Conservation (phyloP, 2,888 invertebrate species). For the Tigriopus californicus region DNA sequence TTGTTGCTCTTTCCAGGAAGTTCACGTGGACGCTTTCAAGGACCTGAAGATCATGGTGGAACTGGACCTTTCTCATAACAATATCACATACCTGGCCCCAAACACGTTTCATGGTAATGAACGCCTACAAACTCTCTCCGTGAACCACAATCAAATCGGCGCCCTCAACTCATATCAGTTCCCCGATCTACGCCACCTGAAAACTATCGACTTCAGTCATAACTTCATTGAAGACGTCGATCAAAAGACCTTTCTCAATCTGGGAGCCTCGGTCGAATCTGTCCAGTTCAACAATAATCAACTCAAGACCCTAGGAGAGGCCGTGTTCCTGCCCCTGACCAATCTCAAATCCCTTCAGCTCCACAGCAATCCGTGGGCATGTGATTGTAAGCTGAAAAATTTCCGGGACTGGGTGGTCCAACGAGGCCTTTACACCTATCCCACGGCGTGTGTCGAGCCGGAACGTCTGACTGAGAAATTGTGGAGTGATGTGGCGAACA, state of each 20-base stretch:
- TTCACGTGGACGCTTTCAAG: constrained; percentile 61
- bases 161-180: constrained; percentile 54
- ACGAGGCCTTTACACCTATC: constrained; percentile 53
- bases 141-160: constrained; percentile 63
- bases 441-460: constrained; percentile 51
- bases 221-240: constrained; percentile 56
- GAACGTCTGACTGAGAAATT: constrained; percentile 43
- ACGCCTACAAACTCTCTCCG: constrained; percentile 50
- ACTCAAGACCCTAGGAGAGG: constrained; percentile 45
- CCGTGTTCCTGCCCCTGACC: constrained; percentile 47
- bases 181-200: constrained; percentile 55
- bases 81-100: constrained; percentile 47
- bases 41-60: constrained; percentile 67
- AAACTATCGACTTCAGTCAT: constrained; percentile 56
- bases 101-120: constrained; percentile 63
- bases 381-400: constrained; percentile 63
- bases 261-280: constrained; percentile 44
- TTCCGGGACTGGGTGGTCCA: constrained; percentile 65
- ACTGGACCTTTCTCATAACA: constrained; percentile 67
- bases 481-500: constrained; percentile 54
- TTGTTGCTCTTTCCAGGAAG: constrained; percentile 27
- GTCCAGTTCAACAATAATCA: constrained; percentile 62
- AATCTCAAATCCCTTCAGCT: constrained; percentile 59
- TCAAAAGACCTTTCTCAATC: constrained; percentile 51
- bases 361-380: constrained; percentile 71